Conservation (phyloP, 1,140 invertebrate species). For the Halesus radiatus region DNA sequence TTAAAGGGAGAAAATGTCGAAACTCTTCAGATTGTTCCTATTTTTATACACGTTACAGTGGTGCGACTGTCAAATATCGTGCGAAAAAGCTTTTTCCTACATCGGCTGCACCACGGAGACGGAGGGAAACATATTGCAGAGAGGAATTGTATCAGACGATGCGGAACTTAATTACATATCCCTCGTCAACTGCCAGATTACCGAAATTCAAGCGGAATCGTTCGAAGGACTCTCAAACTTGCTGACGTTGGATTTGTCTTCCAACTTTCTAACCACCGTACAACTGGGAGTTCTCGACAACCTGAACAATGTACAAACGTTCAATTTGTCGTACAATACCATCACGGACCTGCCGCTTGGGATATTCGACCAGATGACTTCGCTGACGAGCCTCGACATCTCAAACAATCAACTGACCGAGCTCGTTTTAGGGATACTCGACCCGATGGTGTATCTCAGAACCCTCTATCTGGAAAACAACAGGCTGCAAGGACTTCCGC, state of each 20-base stretch:
- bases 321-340: conserved; percentile 45
- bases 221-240: conserved; percentile 39
- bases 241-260: conserved; percentile 44
- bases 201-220: conserved; percentile 23
- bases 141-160: conserved; percentile 42
- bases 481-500: conserved; percentile 19
- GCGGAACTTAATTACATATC: conserved; percentile 3
- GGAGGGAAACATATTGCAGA: conserved; percentile 27
- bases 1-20: neutral
- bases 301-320: conserved; percentile 31
- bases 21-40: neutral
- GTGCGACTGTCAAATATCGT: conserved; percentile 28
- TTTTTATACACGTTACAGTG: neutral
- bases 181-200: conserved; percentile 32
- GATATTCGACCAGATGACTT: conserved; percentile 44
- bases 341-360: conserved; percentile 36
- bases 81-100: conserved; percentile 12
- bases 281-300: conserved; percentile 37
- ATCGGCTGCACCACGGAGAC: conserved; percentile 31
- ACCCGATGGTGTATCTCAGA: conserved; percentile 9
- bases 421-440: conserved; percentile 39
- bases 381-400: conserved; percentile 43
- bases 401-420: conserved; percentile 45
- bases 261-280: conserved; percentile 25
- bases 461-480: conserved; percentile 37